Conservation (phyloP, 2,888 invertebrate species). For the Rotaria socialis region DNA sequence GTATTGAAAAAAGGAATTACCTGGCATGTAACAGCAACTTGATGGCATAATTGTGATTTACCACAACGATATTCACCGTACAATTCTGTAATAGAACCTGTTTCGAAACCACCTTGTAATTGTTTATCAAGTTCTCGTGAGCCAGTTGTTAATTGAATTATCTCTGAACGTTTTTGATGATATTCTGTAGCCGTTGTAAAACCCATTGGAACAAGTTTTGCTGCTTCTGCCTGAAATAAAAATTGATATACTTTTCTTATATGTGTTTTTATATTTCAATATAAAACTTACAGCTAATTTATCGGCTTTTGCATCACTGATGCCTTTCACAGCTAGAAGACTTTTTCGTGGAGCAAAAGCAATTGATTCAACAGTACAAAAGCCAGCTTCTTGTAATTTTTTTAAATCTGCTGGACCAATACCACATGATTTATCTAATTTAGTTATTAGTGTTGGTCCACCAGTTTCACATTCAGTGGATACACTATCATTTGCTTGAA, state of each 20-base stretch:
- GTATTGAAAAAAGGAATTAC: slow-evolving; percentile 58
- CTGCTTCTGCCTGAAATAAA: slow-evolving; percentile 67
- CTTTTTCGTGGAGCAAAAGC: slow-evolving; percentile 90
- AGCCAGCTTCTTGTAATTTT: slow-evolving; percentile 85
- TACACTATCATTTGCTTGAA: neutral
- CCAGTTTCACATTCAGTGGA: neutral
- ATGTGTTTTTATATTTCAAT: neutral
- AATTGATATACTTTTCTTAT: neutral
- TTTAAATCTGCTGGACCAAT: slow-evolving; percentile 81
- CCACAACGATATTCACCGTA: slow-evolving; percentile 97
- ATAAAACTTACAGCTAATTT: slow-evolving; percentile 69
- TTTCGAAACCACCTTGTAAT: slow-evolving; percentile 87
- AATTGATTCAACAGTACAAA: slow-evolving; percentile 86
- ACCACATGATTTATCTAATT: slow-evolving; percentile 62
- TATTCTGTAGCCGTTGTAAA: slow-evolving; percentile 95
- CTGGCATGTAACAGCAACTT: slow-evolving; percentile 93
- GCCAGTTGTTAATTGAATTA: slow-evolving; percentile 88
- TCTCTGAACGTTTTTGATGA: slow-evolving; percentile 87
- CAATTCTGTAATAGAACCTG: slow-evolving; percentile 94
- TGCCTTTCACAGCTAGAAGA: slow-evolving; percentile 77
- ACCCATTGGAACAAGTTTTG: slow-evolving; percentile 90
- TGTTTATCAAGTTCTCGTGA: slow-evolving; percentile 86
- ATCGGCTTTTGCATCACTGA: slow-evolving; percentile 94
- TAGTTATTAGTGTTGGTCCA: slow-evolving; percentile 42
- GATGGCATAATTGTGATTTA: slow-evolving; percentile 93